Percentiles rank a stretch among this genome's conserved stretches.
Evolutionary conservation across 2,888 invertebrate species (phyloP).

Genomic region (Drosophila subsilvestris): DNA sequence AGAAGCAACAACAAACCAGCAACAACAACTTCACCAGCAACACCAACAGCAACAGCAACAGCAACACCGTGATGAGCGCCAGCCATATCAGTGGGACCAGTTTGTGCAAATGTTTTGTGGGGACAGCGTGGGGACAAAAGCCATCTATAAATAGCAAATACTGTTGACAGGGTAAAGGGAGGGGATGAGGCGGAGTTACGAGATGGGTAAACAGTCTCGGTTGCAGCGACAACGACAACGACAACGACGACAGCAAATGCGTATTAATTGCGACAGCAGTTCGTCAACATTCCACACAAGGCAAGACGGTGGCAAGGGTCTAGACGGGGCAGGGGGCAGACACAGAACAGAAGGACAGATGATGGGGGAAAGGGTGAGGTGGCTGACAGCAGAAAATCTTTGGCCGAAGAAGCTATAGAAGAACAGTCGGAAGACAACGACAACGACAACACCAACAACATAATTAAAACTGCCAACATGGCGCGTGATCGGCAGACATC

Average conservation of each 20-base stretch:
- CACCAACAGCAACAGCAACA: neutral
- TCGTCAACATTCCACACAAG: conserved; percentile 69
- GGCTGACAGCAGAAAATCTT: too few relatives aligned
- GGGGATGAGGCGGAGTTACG: neutral
- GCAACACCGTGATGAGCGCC: conserved; percentile 7
- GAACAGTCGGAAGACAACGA: conserved; percentile 3
- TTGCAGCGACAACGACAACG: conserved; percentile 52
- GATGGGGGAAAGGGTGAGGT: neutral
- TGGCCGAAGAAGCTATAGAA: neutral
- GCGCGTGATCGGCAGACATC: conserved; percentile 75
- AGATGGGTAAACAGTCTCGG: conserved; percentile 55
- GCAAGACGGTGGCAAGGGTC: conserved; percentile 27
- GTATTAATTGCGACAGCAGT: conserved; percentile 78
- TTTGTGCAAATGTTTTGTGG: conserved; percentile 49
- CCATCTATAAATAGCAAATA: conserved; percentile 68
- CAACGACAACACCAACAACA: conserved; percentile 67
- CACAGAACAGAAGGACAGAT: neutral
- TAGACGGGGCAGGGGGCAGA: conserved; percentile 1
- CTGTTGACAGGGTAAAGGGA: conserved; percentile 19
- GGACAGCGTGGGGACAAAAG: conserved; percentile 67
- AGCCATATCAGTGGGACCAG: conserved; percentile 22
- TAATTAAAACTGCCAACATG: conserved; percentile 77
- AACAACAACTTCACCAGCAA: neutral
- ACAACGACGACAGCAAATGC: conserved; percentile 61
- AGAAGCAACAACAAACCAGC: neutral